Percentiles rank a stretch among this genome's conserved stretches.
These are phyloP conservation scores for Hirtodrosophila duncani DNA, from an alignment of 2,888 invertebrate genomes.

Conservation along the genomic window DNA sequence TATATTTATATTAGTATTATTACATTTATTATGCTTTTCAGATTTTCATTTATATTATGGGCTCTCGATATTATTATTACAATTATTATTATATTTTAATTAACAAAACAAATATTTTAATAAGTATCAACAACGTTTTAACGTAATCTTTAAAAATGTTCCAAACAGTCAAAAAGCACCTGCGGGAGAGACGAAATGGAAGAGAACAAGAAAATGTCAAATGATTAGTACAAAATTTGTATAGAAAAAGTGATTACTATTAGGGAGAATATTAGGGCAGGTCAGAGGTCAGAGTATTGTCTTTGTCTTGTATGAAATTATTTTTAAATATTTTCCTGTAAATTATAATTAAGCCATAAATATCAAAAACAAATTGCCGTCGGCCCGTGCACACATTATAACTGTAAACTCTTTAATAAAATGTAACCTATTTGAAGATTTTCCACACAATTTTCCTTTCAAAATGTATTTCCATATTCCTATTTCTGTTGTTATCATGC, in stretches of 20 bases:
- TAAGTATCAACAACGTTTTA: constrained; percentile 78
- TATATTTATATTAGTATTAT: constrained; percentile 29
- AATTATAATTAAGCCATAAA: too few relatives aligned
- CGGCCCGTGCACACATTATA: too few relatives aligned
- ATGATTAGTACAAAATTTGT: constrained; percentile 1
- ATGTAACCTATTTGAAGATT: too few relatives aligned
- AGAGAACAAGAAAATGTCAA: constrained; percentile 2
- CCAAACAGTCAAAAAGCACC: constrained; percentile 79
- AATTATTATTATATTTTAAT: constrained; percentile 46
- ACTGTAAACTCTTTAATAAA: too few relatives aligned
- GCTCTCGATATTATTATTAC: constrained; percentile 34
- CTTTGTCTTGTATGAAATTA: too few relatives aligned
- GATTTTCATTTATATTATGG: constrained; percentile 36
- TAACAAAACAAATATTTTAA: constrained; percentile 75
- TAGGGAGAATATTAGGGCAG: too few relatives aligned
- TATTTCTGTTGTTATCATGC: too few relatives aligned
- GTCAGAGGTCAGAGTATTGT: too few relatives aligned
- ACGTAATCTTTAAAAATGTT: constrained; percentile 79
- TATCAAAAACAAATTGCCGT: too few relatives aligned
- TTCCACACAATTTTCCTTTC: too few relatives aligned
- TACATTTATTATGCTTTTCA: constrained; percentile 38
- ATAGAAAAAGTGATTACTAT: background rate
- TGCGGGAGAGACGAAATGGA: constrained; percentile 49
- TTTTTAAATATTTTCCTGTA: too few relatives aligned
- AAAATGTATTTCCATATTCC: too few relatives aligned